Percentiles rank a stretch among this genome's conserved stretches.
Conservation (phyloP, 1,140 invertebrate genomes). For the Drosophila kanapiae region DNA sequence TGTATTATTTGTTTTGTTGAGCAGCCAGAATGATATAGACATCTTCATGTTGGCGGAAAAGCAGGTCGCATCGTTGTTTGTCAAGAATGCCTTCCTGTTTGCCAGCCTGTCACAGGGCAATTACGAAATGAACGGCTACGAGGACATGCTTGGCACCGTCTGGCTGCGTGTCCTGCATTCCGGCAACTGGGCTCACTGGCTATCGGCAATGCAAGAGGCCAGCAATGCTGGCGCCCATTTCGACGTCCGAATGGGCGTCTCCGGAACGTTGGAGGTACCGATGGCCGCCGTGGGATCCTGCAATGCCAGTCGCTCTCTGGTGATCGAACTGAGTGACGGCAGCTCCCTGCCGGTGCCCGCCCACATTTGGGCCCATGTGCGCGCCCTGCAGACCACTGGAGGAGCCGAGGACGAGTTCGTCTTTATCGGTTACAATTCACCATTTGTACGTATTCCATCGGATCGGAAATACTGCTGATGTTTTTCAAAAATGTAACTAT, state of each 20-base stretch:
- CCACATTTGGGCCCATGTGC: constrained; percentile 57
- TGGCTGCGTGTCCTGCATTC: constrained; percentile 42
- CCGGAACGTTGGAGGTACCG: constrained; percentile 28
- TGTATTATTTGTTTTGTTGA: neutral
- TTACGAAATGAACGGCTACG: neutral
- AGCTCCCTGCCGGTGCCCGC: constrained; percentile 30
- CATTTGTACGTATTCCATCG: constrained; percentile 33
- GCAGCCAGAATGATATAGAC: constrained; percentile 3
- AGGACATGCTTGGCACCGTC: constrained; percentile 36
- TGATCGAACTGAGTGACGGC: constrained; percentile 5
- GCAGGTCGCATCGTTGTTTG: constrained; percentile 23
- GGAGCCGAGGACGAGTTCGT: constrained; percentile 44
- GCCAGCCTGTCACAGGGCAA: constrained; percentile 35
- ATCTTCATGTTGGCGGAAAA: constrained; percentile 5
- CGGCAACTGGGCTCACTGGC: constrained; percentile 53
- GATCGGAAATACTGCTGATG: neutral
- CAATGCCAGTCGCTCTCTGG: constrained; percentile 25
- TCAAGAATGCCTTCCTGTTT: constrained; percentile 2
- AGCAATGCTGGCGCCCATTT: constrained; percentile 6
- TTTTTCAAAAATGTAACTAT: neutral
- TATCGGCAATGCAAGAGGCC: constrained; percentile 31
- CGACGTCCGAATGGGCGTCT: constrained; percentile 51
- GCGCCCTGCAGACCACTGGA: neutral
- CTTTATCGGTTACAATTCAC: constrained; percentile 51
- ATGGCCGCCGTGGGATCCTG: constrained; percentile 6